Evolutionary conservation across 1,140 invertebrate genomes (phyloP).

Genomic region (Episyrphus balteatus): DNA sequence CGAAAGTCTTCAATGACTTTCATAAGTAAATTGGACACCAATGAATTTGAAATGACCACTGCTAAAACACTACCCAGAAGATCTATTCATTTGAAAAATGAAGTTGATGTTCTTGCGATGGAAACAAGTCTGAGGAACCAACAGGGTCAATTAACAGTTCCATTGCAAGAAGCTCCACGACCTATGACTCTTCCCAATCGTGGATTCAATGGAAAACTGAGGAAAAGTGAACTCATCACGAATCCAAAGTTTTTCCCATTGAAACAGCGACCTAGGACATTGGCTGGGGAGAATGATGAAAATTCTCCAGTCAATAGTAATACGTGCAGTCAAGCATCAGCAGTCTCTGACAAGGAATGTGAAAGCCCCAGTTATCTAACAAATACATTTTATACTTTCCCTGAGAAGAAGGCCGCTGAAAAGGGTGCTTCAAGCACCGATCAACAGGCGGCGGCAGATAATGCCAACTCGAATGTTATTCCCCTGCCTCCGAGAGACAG

Average conservation of each 20-base stretch:
- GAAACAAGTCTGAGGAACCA: background rate
- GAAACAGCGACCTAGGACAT: background rate
- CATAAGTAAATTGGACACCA: conserved; percentile 26
- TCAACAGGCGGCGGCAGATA: background rate
- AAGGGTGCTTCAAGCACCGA: background rate
- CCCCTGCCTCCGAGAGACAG: conserved; percentile 76
- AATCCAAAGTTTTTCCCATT: background rate
- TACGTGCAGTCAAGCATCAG: too few species aligned
- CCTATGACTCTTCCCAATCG: conserved; percentile 32
- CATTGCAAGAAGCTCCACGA: conserved; percentile 19
- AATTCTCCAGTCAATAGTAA: conserved; percentile 4
- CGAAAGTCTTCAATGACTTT: conserved; percentile 34
- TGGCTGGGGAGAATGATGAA: conserved; percentile 9
- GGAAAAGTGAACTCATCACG: conserved; percentile 5
- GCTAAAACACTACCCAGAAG: conserved; percentile 20
- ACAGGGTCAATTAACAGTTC: conserved; percentile 1
- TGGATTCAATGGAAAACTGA: conserved; percentile 6
- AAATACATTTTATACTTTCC: conserved; percentile 8
- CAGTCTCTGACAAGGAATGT: conserved; percentile 7
- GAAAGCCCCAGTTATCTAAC: conserved; percentile 35
- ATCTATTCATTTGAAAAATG: conserved; percentile 5
- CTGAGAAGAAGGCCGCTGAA: conserved; percentile 28
- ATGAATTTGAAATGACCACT: conserved; percentile 27
- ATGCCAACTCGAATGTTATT: conserved; percentile 43
- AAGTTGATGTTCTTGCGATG: background rate